These are phyloP conservation scores for Melanotaenia pygmaea DNA, from an alignment of 2,797 vertebrate species.

Conservation along the genomic window DNA sequence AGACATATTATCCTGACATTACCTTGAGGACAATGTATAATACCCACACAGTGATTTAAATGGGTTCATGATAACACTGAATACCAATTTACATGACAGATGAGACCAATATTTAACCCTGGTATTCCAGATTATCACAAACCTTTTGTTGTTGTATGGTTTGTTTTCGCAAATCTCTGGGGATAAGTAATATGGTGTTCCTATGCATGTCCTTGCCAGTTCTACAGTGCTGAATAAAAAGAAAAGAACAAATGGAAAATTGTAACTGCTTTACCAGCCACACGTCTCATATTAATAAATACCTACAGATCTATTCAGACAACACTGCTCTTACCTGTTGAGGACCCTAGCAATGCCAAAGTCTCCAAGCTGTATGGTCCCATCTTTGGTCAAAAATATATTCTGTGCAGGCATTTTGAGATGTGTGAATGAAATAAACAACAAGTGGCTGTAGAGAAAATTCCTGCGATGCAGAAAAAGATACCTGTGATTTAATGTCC, in stretches of 20 bases:
- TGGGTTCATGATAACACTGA: background rate
- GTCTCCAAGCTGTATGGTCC: conserved; percentile 95
- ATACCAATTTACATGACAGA: conserved; percentile 17
- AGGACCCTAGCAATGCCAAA: conserved; percentile 97
- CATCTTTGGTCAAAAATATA: conserved; percentile 97
- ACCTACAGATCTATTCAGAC: background rate
- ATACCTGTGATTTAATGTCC: conserved; percentile 99
- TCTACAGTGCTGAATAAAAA: conserved; percentile 90
- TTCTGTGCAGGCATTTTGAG: conserved; percentile 81
- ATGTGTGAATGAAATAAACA: background rate
- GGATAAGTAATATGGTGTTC: conserved; percentile 96
- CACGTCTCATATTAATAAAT: background rate
- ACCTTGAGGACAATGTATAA: conserved; percentile 20
- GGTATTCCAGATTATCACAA: background rate
- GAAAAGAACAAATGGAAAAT: background rate
- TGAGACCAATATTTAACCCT: background rate
- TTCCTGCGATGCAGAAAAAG: background rate
- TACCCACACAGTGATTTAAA: conserved; percentile 10
- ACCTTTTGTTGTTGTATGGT: conserved; percentile 99
- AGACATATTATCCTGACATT: conserved; percentile 43
- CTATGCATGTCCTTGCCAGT: conserved; percentile 95
- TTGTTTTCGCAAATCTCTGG: conserved; percentile 99
- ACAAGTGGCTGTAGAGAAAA: background rate
- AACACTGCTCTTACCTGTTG: conserved; percentile 86
- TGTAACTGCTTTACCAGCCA: background rate